Conservation (phyloP, 1,140 invertebrate genomes). For the Homarus americanus region DNA sequence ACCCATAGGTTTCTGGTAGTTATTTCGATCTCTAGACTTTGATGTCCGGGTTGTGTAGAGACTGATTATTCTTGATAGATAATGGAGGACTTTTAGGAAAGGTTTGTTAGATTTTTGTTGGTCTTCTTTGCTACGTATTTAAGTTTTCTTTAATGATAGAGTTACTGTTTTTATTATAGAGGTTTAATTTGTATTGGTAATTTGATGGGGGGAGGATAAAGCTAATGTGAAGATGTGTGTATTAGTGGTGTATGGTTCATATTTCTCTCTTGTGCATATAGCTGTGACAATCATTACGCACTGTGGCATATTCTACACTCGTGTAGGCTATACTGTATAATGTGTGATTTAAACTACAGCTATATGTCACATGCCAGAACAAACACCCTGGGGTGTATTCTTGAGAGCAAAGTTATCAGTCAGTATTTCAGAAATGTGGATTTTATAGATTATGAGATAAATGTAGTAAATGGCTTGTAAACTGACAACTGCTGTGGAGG, state of each 20-base stretch:
- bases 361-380: not conserved
- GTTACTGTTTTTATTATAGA: not conserved
- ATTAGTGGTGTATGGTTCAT: not conserved
- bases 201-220: not conserved
- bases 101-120: no score
- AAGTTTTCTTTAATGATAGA: not conserved
- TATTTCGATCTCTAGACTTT: not conserved
- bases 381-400: constrained; percentile 23
- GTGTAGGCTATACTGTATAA: not conserved
- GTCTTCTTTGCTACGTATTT: not conserved
- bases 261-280: not conserved
- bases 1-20: not conserved
- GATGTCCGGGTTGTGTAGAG: not conserved
- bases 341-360: not conserved
- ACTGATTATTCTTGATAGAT: not conserved
- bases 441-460: constrained; percentile 6
- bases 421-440: not conserved
- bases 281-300: not conserved
- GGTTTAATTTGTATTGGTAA: not conserved
- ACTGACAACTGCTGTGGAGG: constrained; percentile 43
- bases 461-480: constrained; percentile 20
- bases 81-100: not conserved
- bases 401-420: constrained; percentile 8
- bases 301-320: not conserved
- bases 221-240: not conserved